Percentiles rank a stretch among this genome's conserved stretches.
Conservation (phyloP, 1,140 invertebrate genomes). For the Dreissena polymorpha region DNA sequence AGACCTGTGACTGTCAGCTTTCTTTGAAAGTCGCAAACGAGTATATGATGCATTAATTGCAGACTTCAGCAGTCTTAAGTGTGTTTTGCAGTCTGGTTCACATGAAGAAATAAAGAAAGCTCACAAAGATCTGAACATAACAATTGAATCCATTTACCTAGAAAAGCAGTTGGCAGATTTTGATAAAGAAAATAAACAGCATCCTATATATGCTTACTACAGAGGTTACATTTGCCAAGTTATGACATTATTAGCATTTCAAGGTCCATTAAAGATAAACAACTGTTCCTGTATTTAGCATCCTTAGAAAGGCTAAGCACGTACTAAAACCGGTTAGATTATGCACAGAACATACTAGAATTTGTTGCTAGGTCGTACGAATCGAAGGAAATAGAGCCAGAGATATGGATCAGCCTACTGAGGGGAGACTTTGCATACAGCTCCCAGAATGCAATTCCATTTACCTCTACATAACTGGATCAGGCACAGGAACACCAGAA, state of each 20-base stretch:
- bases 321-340: constrained; percentile 8
- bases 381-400: constrained; percentile 1
- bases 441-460: neutral
- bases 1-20: neutral
- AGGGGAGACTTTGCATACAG: constrained; percentile 1
- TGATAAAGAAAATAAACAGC: constrained; percentile 9
- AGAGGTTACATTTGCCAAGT: too few species aligned
- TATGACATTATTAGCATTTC: too few species aligned
- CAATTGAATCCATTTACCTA: constrained; percentile 6
- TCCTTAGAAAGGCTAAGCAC: constrained; percentile 8
- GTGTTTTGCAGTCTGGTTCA: neutral
- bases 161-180: constrained; percentile 9
- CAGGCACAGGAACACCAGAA: constrained; percentile 26
- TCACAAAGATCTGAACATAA: neutral
- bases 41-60: neutral
- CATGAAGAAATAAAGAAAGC: neutral
- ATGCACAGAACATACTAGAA: constrained; percentile 7
- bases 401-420: constrained; percentile 8
- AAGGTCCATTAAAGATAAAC: neutral
- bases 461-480: neutral
- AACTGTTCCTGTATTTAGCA: constrained; percentile 3
- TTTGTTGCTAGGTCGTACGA: constrained; percentile 5
- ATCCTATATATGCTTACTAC: too few species aligned
- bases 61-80: neutral
- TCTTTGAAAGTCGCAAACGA: neutral